Base-by-base conservation (phyloP, 37 sponge, comb jelly and placozoan species). In the Bolinopsis microptera region DNA sequence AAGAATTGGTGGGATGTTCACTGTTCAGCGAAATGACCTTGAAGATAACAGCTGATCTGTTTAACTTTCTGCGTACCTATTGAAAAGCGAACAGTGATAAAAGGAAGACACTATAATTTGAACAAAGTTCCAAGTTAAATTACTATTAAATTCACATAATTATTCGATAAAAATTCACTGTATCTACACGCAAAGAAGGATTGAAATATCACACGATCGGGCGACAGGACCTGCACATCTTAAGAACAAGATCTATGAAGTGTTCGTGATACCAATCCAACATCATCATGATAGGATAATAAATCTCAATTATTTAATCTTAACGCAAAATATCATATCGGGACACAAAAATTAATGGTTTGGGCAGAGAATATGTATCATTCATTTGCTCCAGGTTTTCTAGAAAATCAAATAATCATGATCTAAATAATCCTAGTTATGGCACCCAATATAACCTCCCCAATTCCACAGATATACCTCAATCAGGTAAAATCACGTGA, bases 61-160 rank as follows among this genome's bases (percentile, higher is more conserved):
- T n/a, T n/a, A n/a, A n/a, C n/a, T n/a, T n/a, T n/a, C n/a, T n/a
- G n/a, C n/a, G n/a, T n/a, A n/a, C n/a, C n/a, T n/a, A n/a, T n/a
- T n/a, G n/a, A n/a, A n/a, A n/a, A n/a, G n/a, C n/a, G n/a, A n/a
- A n/a, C n/a, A n/a, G n/a, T n/a, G n/a, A n/a, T n/a, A n/a, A n/a
- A 48, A 48, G 61, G 5, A 48, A 48, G 13, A 48, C 61, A 5
- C 5, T 48, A 48, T 48, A 13, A 48, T 48, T 35, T 34, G 80
- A 13, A 77, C 80, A 77, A 77, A 77, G 35, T 77, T 77, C 37
- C 80, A 77, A 32, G 80, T 77, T 77, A 32, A 35, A 77, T 77
- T 35, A 77, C 37, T 32, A 77, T 32, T 77, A 77, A 77, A 77
- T 77, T 77, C 80, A 77, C 80, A 77, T 77, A 77, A 77, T 35